Evolutionary conservation across 2,113 vertebrate genomes (phyloP).

Genomic region (Phoenicopterus ruber): DNA sequence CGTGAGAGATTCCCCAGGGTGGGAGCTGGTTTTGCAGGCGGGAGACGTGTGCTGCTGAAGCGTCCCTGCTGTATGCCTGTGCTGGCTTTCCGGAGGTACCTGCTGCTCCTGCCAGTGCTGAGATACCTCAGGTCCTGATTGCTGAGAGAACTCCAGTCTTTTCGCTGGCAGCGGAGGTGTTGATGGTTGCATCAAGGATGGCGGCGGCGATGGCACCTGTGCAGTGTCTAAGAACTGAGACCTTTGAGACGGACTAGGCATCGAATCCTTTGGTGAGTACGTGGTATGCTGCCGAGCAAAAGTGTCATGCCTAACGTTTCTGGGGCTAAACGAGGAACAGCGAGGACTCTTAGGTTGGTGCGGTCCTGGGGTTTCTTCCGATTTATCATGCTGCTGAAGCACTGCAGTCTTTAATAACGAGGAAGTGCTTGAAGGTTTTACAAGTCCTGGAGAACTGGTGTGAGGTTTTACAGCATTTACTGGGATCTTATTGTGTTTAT

Average conservation of each 20-base stretch:
- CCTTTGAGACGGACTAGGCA: conserved; percentile 82
- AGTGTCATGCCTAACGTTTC: conserved; percentile 75
- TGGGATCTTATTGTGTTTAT: conserved; percentile 87
- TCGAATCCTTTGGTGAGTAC: conserved; percentile 78
- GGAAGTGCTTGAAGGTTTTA: conserved; percentile 80
- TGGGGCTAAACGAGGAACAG: conserved; percentile 78
- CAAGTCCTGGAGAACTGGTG: conserved; percentile 81
- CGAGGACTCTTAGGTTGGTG: conserved; percentile 77
- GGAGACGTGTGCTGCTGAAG: conserved; percentile 66
- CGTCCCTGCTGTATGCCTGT: conserved; percentile 64
- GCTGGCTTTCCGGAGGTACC: conserved; percentile 69
- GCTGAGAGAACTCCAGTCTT: conserved; percentile 72
- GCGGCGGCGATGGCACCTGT: conserved; percentile 74
- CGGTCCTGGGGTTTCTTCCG: conserved; percentile 72
- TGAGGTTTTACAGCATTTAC: conserved; percentile 86
- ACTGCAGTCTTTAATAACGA: conserved; percentile 79
- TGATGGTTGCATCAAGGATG: conserved; percentile 71
- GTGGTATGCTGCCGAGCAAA: conserved; percentile 78
- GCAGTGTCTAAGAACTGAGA: conserved; percentile 70
- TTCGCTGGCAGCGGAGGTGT: conserved; percentile 70
- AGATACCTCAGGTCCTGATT: conserved; percentile 38
- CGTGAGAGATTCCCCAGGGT: conserved; percentile 46
- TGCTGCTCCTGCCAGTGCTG: conserved; percentile 80
- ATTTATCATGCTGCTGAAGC: conserved; percentile 83
- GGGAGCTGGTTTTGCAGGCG: conserved; percentile 58